phyloP scores from a whole-genome alignment of 2,888 invertebrate species.

The Phyto melanocephala region DNA sequence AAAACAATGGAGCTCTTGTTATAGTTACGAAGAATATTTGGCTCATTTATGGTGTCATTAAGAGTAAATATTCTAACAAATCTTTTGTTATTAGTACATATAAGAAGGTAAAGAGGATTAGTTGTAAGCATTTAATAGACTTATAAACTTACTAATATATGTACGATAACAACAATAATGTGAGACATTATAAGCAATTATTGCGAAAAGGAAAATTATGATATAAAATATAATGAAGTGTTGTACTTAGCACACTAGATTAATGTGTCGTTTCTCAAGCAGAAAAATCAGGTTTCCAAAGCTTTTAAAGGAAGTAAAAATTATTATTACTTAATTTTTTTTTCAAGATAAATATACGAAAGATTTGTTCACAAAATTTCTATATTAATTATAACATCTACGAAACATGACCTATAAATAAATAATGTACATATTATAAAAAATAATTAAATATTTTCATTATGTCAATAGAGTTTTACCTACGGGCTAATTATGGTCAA shows the following conservation, averaged over 20 bases:
- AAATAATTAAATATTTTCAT: too few species aligned
- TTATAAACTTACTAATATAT: neutral
- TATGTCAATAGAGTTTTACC: too few species aligned
- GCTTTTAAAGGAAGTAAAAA: too few species aligned
- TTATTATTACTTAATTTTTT: too few species aligned
- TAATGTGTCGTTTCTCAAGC: too few species aligned
- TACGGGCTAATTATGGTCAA: too few species aligned
- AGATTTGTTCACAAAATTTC: too few species aligned
- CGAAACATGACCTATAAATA: too few species aligned
- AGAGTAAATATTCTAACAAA: neutral
- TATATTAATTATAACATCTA: too few species aligned
- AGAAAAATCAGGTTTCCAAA: too few species aligned
- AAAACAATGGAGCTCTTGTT: neutral
- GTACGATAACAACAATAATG: neutral
- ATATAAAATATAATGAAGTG: neutral
- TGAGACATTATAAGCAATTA: neutral
- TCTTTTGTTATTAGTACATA: neutral
- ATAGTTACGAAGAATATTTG: neutral
- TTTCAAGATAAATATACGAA: too few species aligned
- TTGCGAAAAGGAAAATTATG: neutral
- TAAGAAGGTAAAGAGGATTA: neutral
- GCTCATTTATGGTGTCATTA: neutral
- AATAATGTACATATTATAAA: too few species aligned
- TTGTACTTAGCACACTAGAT: neutral
- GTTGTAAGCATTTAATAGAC: neutral